Conservation (phyloP, 2,888 invertebrate genomes). For the Crioceris asparagi region DNA sequence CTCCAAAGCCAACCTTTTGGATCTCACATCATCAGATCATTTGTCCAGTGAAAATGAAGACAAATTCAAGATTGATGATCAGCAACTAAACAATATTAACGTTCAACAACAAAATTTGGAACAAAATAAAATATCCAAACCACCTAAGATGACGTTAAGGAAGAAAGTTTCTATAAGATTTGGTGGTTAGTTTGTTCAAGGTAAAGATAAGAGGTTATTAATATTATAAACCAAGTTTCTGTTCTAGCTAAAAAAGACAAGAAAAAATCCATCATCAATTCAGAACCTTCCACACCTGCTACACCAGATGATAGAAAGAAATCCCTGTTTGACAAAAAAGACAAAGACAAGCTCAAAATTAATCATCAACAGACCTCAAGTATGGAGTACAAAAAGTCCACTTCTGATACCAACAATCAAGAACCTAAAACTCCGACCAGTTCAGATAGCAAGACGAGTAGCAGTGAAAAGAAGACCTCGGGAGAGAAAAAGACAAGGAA, state of each 20-base stretch:
- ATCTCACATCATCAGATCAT: conserved; percentile 22
- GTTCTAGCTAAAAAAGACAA: too few relatives aligned
- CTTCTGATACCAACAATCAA: conserved; percentile 19
- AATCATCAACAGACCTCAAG: conserved; percentile 34
- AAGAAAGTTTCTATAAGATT: conserved; percentile 40
- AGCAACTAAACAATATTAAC: conserved; percentile 15
- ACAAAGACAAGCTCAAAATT: conserved; percentile 10
- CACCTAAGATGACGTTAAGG: conserved; percentile 32
- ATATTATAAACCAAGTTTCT: too few relatives aligned
- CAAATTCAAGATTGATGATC: conserved; percentile 25
- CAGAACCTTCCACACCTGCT: conserved; percentile 14
- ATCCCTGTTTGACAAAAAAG: conserved; percentile 28
- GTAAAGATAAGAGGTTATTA: too few relatives aligned
- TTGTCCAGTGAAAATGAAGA: conserved; percentile 33
- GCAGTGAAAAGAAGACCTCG: conserved; percentile 19
- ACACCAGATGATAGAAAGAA: conserved; percentile 23
- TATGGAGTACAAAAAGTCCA: conserved; percentile 29
- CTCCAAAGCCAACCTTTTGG: conserved; percentile 32
- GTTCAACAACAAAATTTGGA: conserved; percentile 15
- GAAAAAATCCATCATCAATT: neutral
- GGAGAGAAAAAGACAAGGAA: conserved; percentile 22
- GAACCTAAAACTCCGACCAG: conserved; percentile 31
- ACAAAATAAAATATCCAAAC: conserved; percentile 18
- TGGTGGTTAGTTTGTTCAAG: conserved; percentile 31
- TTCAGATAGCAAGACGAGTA: conserved; percentile 23